Percentiles rank a stretch among this genome's conserved stretches.
Conservation (phyloP, 1,140 invertebrate species). For the Armadillidium nasatum region DNA sequence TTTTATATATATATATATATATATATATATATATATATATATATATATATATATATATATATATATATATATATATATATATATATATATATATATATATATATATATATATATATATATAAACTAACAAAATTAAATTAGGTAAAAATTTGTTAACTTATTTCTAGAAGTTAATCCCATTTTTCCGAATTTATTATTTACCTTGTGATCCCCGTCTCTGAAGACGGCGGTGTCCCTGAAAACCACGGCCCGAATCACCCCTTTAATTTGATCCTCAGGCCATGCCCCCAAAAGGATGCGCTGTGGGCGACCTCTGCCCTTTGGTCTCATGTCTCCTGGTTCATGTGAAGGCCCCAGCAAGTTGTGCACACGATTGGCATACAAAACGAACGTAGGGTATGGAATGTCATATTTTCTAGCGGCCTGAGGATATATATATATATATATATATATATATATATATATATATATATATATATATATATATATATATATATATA, state of each 20-base stretch:
- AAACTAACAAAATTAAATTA: no score
- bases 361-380: slow-evolving; percentile 86
- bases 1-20: no score
- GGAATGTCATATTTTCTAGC: slow-evolving; percentile 89
- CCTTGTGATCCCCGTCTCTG: slow-evolving; percentile 42
- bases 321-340: slow-evolving; percentile 73
- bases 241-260: slow-evolving; percentile 82
- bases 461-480: background rate
- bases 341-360: slow-evolving; percentile 75
- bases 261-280: slow-evolving; percentile 86
- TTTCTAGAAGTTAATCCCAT: no score
- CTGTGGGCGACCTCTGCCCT: slow-evolving; percentile 80
- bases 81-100: no score
- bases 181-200: background rate
- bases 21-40: no score
- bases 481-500: no score
- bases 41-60: no score
- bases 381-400: slow-evolving; percentile 88
- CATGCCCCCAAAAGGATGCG: slow-evolving; percentile 81
- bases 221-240: slow-evolving; percentile 67
- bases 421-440: slow-evolving; percentile 63
- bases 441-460: background rate
- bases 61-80: no score
- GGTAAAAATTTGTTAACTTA: no score
- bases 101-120: no score